phyloP scores from a whole-genome alignment of 2,797 vertebrate genomes.

The Anisognathus igniventris region DNA sequence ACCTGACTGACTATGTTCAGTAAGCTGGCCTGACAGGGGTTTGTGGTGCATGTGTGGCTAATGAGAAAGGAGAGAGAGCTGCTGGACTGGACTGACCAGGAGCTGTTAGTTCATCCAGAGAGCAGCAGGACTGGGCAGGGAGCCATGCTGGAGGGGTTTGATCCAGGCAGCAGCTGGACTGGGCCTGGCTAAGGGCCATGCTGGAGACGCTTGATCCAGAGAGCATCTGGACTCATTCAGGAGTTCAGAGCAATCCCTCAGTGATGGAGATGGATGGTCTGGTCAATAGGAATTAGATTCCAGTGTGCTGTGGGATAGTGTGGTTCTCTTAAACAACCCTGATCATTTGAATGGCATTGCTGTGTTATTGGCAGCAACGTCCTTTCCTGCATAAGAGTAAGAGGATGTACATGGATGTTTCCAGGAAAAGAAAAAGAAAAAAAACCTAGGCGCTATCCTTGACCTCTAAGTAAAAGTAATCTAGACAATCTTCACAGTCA shows the following conservation, averaged over 20 bases:
- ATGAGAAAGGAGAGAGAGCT: neutral
- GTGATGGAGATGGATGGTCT: neutral
- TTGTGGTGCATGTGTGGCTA: neutral
- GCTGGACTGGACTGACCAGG: neutral
- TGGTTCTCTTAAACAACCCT: neutral
- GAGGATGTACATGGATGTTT: neutral
- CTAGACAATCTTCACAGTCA: neutral
- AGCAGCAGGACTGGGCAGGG: slow-evolving; percentile 27
- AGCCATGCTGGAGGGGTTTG: slow-evolving; percentile 24
- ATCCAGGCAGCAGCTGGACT: slow-evolving; percentile 52
- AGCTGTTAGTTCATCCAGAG: slow-evolving; percentile 8
- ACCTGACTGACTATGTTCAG: neutral
- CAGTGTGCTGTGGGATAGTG: neutral
- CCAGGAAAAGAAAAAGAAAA: neutral
- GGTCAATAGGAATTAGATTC: neutral
- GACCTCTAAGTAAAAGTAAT: neutral
- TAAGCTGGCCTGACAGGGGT: neutral
- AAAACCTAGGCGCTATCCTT: neutral
- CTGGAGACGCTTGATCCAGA: neutral
- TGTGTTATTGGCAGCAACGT: neutral
- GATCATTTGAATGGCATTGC: neutral
- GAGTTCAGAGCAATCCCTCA: neutral
- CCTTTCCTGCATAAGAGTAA: neutral
- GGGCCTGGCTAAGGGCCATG: slow-evolving; percentile 7
- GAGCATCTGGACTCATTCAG: slow-evolving; percentile 37